Conservation (phyloP, 2,797 vertebrate species). For the Myripristis murdjan region DNA sequence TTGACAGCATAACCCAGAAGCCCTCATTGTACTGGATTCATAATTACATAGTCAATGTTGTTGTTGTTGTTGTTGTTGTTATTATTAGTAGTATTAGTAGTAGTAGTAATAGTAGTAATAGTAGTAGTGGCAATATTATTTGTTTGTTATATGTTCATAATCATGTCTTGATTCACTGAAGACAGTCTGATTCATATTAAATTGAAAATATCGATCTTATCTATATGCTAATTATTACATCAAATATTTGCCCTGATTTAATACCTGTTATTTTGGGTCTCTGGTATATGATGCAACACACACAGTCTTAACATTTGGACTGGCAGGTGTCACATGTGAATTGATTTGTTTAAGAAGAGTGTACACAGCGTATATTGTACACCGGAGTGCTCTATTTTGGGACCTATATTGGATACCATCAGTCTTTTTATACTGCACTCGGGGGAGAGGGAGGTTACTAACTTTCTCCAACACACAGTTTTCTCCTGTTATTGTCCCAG, state of each 20-base stretch:
- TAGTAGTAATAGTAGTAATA: too few species aligned
- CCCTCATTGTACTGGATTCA: too few species aligned
- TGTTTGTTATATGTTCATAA: conserved; percentile 65
- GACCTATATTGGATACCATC: conserved; percentile 69
- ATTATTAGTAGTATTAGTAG: too few species aligned
- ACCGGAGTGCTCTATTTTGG: conserved; percentile 42
- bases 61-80: too few species aligned
- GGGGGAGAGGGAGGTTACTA: conserved; percentile 79
- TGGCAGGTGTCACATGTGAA: conserved; percentile 4
- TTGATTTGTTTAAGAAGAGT: conserved; percentile 42
- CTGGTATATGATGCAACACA: conserved; percentile 8
- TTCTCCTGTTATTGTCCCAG: conserved; percentile 83
- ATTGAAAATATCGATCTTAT: conserved; percentile 44
- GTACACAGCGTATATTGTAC: conserved; percentile 29
- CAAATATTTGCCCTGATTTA: conserved; percentile 35
- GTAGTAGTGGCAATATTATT: too few species aligned
- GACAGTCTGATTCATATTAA: conserved; percentile 53
- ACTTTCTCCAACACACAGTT: conserved; percentile 77
- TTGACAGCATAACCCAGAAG: too few species aligned
- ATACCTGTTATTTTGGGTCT: background rate
- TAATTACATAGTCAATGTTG: too few species aligned
- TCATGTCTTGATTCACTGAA: conserved; percentile 36
- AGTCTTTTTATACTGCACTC: conserved; percentile 74
- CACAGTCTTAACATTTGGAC: conserved; percentile 3
- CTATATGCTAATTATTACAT: conserved; percentile 60